Conservation (phyloP, 2,113 vertebrate genomes). For the Furnarius figulus region DNA sequence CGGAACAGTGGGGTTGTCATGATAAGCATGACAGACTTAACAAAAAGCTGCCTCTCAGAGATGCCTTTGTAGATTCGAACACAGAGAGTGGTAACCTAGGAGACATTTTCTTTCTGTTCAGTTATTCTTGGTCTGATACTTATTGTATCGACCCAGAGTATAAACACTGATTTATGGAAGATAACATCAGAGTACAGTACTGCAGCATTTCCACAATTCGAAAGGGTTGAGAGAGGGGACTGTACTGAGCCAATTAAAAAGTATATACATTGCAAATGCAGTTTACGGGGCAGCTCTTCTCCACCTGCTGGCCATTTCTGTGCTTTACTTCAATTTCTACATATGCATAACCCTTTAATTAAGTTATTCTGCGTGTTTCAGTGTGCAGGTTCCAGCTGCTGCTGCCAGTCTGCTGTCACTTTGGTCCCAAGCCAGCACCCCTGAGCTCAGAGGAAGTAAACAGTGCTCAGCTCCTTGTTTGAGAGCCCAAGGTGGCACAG, state of each 20-base stretch:
- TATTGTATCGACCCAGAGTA: not conserved
- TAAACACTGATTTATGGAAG: not conserved
- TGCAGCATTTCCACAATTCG: not conserved
- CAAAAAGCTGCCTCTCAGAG: slow-evolving; percentile 36
- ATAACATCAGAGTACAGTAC: not conserved
- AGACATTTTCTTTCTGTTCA: slow-evolving; percentile 23
- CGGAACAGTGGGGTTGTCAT: slow-evolving; percentile 12
- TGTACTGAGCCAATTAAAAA: not conserved
- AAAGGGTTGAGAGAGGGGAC: not conserved
- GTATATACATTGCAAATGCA: not conserved
- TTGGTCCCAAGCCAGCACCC: not conserved
- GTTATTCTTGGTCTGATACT: not conserved
- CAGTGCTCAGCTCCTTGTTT: not conserved
- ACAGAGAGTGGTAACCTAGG: slow-evolving; percentile 20
- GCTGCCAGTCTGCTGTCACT: not conserved
- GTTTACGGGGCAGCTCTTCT: not conserved
- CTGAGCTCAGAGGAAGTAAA: not conserved
- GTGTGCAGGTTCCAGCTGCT: not conserved
- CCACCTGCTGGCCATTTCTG: not conserved
- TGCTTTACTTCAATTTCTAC: fast-evolving
- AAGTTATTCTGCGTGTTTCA: not conserved
- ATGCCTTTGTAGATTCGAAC: slow-evolving; percentile 37
- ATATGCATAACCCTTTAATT: not conserved
- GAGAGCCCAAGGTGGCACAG: not conserved
- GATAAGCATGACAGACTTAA: slow-evolving; percentile 26